These are phyloP conservation scores for Eupleurogrammus muticus DNA, from an alignment of 2,797 vertebrate genomes.

Conservation along the genomic window DNA sequence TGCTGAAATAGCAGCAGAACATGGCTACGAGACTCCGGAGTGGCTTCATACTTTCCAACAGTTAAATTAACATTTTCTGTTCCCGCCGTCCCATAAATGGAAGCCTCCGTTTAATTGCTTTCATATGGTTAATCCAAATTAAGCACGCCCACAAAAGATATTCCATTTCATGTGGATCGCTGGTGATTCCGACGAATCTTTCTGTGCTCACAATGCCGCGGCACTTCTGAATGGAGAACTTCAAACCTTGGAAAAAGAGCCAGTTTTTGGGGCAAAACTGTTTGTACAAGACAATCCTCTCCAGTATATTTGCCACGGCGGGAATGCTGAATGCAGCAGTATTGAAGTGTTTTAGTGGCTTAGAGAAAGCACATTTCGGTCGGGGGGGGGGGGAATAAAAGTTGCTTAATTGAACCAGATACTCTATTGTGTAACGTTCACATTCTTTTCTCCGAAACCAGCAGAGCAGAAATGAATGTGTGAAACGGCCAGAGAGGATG, in stretches of 20 bases:
- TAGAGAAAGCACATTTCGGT: slow-evolving; percentile 73
- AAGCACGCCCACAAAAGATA: slow-evolving; percentile 79
- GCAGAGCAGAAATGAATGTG: slow-evolving; percentile 69
- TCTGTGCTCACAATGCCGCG: slow-evolving; percentile 61
- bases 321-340: slow-evolving; percentile 69
- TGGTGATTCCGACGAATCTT: slow-evolving; percentile 77
- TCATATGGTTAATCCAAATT: slow-evolving; percentile 85
- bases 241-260: slow-evolving; percentile 67
- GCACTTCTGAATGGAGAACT: slow-evolving; percentile 72
- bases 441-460: slow-evolving; percentile 64
- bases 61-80: slow-evolving; percentile 81
- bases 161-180: slow-evolving; percentile 80
- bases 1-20: slow-evolving; percentile 48
- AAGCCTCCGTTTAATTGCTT: slow-evolving; percentile 81
- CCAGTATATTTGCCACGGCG: slow-evolving; percentile 66
- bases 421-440: slow-evolving; percentile 70
- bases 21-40: slow-evolving; percentile 60
- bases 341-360: slow-evolving; percentile 75
- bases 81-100: slow-evolving; percentile 72
- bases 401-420: slow-evolving; percentile 81
- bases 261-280: slow-evolving; percentile 67
- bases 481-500: slow-evolving; percentile 70
- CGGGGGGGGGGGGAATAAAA: slow-evolving; percentile 78
- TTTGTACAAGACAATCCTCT: slow-evolving; percentile 75
- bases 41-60: slow-evolving; percentile 82